These are phyloP conservation scores for Glyphotaelius pellucidus DNA, from an alignment of 2,888 invertebrate genomes.

Conservation along the genomic window DNA sequence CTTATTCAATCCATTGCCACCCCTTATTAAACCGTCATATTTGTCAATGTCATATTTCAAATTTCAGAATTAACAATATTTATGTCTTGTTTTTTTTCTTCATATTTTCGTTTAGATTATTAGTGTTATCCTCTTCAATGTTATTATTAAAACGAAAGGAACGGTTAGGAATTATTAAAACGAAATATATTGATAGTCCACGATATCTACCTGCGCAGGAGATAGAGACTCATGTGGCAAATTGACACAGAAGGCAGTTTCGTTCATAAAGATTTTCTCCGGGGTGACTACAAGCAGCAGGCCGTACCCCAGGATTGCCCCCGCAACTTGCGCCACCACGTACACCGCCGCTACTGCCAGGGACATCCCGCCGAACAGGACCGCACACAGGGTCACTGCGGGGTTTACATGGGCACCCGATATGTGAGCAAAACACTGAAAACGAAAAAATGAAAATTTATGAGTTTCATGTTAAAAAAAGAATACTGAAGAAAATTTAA, in stretches of 20 bases:
- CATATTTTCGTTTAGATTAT: no score
- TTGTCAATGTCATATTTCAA: no score
- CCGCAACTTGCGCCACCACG: constrained; percentile 81
- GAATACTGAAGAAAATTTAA: neutral
- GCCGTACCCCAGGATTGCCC: constrained; percentile 84
- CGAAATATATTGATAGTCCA: neutral
- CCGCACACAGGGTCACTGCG: constrained; percentile 82
- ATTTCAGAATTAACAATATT: no score
- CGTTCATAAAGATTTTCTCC: constrained; percentile 66
- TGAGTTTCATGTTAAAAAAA: neutral
- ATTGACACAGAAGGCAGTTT: constrained; percentile 81
- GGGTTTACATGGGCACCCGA: constrained; percentile 90
- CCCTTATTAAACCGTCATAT: no score
- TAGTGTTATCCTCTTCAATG: no score
- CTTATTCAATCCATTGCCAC: no score
- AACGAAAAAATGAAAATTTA: constrained; percentile 60
- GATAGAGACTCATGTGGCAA: constrained; percentile 75
- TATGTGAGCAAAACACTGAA: constrained; percentile 84
- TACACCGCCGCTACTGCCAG: constrained; percentile 79
- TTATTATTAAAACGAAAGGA: no score
- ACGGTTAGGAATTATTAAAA: no score
- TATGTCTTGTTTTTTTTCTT: no score
- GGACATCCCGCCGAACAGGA: constrained; percentile 78
- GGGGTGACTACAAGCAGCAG: constrained; percentile 78
- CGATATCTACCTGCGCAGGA: constrained; percentile 68